phyloP scores from a whole-genome alignment of 2,113 vertebrate genomes.

The Zingel zingel region DNA sequence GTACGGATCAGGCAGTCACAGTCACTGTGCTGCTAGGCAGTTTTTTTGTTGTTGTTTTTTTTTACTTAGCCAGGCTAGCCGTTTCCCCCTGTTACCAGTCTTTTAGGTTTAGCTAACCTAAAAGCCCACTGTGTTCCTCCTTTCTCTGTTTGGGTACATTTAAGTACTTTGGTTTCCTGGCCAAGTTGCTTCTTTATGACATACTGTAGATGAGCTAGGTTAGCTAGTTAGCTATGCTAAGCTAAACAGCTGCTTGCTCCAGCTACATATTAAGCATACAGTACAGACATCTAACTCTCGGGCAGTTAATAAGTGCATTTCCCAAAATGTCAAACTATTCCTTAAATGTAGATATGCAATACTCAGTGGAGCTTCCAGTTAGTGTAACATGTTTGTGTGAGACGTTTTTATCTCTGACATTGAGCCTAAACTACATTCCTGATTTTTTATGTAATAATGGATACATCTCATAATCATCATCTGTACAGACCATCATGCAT shows the following conservation, averaged over 20 bases:
- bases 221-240: background rate
- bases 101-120: background rate
- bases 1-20: no score
- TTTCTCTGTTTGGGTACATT: background rate
- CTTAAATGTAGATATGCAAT: slow-evolving; percentile 70
- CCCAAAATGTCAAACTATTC: slow-evolving; percentile 37
- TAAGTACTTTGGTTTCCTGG: background rate
- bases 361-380: slow-evolving; percentile 64
- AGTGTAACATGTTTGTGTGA: slow-evolving; percentile 48
- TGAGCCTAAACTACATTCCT: slow-evolving; percentile 31
- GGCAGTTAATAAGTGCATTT: background rate
- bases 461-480: slow-evolving; percentile 15
- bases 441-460: slow-evolving; percentile 19
- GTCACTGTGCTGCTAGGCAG: background rate
- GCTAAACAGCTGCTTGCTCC: background rate
- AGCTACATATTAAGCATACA: background rate
- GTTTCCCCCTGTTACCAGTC: background rate
- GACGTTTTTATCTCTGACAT: slow-evolving; percentile 22
- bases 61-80: background rate
- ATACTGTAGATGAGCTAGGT: background rate
- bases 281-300: background rate
- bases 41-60: background rate
- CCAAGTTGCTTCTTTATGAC: background rate
- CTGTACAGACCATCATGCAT: slow-evolving; percentile 41
- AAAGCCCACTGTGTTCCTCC: background rate